Percentiles rank a stretch among this genome's conserved stretches.
Conservation (phyloP, 2,888 invertebrate species). For the Drosophila longiperda region DNA sequence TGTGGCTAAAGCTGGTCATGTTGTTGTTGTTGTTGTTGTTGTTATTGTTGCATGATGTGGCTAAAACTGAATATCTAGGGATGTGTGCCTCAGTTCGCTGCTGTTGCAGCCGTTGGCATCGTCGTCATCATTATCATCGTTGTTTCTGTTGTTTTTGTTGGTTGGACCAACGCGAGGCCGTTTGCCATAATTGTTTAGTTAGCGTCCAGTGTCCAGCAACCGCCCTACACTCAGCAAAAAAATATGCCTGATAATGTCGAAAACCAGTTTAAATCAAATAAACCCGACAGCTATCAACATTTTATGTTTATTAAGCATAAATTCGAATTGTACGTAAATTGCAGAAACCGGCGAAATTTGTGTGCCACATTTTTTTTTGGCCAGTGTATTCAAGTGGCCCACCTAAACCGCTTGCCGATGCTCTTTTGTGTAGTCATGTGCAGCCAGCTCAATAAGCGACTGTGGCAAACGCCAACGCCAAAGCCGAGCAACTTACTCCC, state of each 20-base stretch:
- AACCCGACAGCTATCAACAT: neutral
- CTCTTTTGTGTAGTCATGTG: slow-evolving; percentile 74
- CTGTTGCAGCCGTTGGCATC: slow-evolving; percentile 13
- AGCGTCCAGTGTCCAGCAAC: slow-evolving; percentile 61
- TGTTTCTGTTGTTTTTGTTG: slow-evolving; percentile 23
- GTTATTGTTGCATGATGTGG: slow-evolving; percentile 10
- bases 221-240: slow-evolving; percentile 43
- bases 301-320: neutral
- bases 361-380: neutral
- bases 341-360: neutral
- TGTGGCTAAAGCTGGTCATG: slow-evolving; percentile 35
- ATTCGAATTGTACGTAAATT: neutral
- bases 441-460: slow-evolving; percentile 65
- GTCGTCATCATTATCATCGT: slow-evolving; percentile 22
- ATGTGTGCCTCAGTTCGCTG: slow-evolving; percentile 13
- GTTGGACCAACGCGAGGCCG: slow-evolving; percentile 57
- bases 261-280: neutral
- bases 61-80: slow-evolving; percentile 3
- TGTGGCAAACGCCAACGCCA: slow-evolving; percentile 41
- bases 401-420: slow-evolving; percentile 63
- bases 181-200: slow-evolving; percentile 79
- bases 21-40: slow-evolving; percentile 7
- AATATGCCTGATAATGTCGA: neutral
- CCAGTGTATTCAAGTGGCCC: slow-evolving; percentile 57
- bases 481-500: slow-evolving; percentile 57